Percentiles rank a stretch among this genome's conserved stretches.
Evolutionary conservation across 1,140 invertebrate species (phyloP).

Genomic region (Orchesella cincta): DNA sequence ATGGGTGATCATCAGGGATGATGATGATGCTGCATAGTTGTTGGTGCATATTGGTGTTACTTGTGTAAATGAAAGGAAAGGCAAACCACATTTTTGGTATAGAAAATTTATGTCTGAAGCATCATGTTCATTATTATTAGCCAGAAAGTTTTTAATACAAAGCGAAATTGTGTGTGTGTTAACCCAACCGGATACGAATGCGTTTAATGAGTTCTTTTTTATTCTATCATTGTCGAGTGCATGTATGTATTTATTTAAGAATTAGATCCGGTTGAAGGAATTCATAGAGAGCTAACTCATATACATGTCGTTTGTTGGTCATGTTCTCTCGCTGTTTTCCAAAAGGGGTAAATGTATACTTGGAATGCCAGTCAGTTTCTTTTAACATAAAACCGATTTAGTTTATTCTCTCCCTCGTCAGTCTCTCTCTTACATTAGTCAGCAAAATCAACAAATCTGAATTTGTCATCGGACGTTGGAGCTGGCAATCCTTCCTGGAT

Average conservation of each 20-base stretch:
- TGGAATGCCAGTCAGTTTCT: background rate
- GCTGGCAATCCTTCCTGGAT: too few relatives aligned
- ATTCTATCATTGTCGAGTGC: background rate
- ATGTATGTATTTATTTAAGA: conserved; percentile 23
- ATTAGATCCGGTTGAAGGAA: conserved; percentile 24
- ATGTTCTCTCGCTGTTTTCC: background rate
- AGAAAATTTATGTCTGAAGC: conserved; percentile 1
- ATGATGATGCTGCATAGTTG: conserved; percentile 12
- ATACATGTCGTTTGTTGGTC: background rate
- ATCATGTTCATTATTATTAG: conserved; percentile 22
- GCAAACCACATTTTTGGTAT: conserved; percentile 20
- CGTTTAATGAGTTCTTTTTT: conserved; percentile 28
- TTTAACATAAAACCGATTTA: background rate
- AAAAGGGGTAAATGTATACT: background rate
- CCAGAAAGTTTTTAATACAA: background rate
- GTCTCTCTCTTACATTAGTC: background rate
- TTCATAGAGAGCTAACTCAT: conserved; percentile 12
- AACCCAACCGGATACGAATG: conserved; percentile 26
- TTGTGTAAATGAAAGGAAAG: conserved; percentile 21
- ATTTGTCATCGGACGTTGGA: too few relatives aligned
- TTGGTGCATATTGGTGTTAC: background rate
- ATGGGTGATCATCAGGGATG: background rate
- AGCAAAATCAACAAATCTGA: background rate
- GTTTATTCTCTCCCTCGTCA: background rate
- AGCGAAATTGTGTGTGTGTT: conserved; percentile 11